phyloP scores from a whole-genome alignment of 2,113 vertebrate species.

The Eulemur macaco region DNA sequence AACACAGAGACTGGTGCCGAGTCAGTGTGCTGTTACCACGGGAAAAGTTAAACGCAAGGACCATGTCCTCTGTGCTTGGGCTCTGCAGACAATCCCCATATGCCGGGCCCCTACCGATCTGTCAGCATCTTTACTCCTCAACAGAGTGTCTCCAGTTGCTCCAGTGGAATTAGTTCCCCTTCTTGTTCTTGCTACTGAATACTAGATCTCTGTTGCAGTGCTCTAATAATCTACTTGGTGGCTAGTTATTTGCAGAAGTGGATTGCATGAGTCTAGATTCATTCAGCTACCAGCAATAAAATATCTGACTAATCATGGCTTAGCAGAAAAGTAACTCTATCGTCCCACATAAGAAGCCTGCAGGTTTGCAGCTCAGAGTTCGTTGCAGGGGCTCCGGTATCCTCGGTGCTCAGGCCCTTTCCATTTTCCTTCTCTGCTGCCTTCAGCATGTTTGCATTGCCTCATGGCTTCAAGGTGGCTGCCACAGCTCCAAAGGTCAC shows the following conservation, averaged over 20 bases:
- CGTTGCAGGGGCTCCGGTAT: accelerated
- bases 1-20: accelerated
- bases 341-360: neutral
- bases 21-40: accelerated
- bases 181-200: neutral
- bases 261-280: neutral
- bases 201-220: too few relatives aligned
- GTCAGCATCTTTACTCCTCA: neutral
- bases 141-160: accelerated
- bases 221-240: too few relatives aligned
- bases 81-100: accelerated
- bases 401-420: accelerated
- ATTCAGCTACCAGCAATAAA: neutral
- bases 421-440: neutral
- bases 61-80: accelerated
- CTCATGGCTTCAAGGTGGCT: neutral
- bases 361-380: neutral
- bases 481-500: neutral
- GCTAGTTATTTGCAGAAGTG: neutral
- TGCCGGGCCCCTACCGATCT: accelerated
- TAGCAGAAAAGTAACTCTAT: neutral
- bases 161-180: neutral
- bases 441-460: too few relatives aligned
- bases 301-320: too few relatives aligned
- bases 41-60: neutral